phyloP scores from a whole-genome alignment of 2,797 vertebrate species.

The Xerus rutilus region DNA sequence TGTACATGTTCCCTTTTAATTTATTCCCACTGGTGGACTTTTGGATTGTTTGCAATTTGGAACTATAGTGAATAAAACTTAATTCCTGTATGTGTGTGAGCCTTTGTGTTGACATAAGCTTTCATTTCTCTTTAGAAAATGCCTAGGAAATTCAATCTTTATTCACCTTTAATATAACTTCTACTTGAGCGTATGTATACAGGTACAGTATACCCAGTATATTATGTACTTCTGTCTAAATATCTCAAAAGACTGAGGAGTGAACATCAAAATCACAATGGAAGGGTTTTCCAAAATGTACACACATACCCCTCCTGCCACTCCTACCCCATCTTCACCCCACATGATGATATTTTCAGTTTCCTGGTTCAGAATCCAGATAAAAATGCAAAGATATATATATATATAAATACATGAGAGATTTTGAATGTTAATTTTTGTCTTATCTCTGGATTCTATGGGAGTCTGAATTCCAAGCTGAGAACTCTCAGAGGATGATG shows the following conservation, averaged over 20 bases:
- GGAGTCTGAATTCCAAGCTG: constrained; percentile 2
- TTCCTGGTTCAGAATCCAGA: neutral
- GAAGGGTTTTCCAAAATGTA: neutral
- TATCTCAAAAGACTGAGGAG: neutral
- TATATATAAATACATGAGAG: neutral
- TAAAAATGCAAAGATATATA: neutral
- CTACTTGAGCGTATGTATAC: neutral
- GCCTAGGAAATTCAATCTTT: neutral
- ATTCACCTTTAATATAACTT: neutral
- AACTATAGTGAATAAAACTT: neutral
- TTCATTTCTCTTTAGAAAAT: constrained; percentile 17
- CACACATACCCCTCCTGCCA: neutral
- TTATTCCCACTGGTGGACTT: neutral
- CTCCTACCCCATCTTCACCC: neutral
- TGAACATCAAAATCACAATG: neutral
- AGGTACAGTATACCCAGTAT: neutral
- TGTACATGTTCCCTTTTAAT: neutral
- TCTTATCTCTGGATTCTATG: neutral
- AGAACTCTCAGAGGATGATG: neutral
- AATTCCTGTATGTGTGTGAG: neutral
- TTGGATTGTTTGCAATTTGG: neutral
- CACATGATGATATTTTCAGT: neutral
- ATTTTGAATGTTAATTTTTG: neutral
- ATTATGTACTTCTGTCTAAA: neutral
- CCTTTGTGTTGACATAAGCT: neutral